phyloP scores from a whole-genome alignment of 2,113 vertebrate genomes.

The Dromaius novaehollandiae region DNA sequence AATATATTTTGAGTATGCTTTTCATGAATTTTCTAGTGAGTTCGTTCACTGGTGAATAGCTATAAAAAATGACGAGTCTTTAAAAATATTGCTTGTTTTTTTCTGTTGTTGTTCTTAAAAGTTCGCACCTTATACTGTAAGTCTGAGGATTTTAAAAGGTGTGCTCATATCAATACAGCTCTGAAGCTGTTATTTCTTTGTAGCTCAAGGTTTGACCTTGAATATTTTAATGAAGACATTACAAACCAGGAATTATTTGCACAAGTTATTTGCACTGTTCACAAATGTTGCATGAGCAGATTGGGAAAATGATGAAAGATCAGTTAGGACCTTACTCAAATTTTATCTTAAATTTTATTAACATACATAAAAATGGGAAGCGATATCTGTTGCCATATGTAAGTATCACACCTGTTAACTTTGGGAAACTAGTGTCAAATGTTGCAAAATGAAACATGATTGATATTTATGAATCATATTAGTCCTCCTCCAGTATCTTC shows the following conservation, averaged over 20 bases:
- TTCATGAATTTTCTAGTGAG: not conserved
- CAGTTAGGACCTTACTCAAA: not conserved
- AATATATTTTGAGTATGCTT: not conserved
- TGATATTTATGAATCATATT: not conserved
- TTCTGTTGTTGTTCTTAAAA: not conserved
- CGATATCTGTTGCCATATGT: not conserved
- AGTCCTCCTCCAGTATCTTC: not conserved
- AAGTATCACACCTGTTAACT: not conserved
- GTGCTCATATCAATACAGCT: not conserved
- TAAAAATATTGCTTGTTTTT: not conserved
- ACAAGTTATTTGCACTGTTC: not conserved
- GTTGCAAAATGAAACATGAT: not conserved
- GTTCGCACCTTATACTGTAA: not conserved
- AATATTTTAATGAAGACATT: not conserved
- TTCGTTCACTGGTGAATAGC: not conserved
- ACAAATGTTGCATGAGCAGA: not conserved
- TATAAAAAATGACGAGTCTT: not conserved
- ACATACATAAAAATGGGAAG: not conserved
- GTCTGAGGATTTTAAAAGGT: not conserved
- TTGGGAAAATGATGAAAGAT: not conserved
- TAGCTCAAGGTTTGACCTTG: not conserved
- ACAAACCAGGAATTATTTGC: not conserved
- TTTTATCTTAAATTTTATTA: not conserved
- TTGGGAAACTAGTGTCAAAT: not conserved
- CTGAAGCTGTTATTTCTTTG: not conserved